These are phyloP conservation scores for Tenodera sinensis DNA, from an alignment of 2,888 invertebrate species.

Conservation along the genomic window DNA sequence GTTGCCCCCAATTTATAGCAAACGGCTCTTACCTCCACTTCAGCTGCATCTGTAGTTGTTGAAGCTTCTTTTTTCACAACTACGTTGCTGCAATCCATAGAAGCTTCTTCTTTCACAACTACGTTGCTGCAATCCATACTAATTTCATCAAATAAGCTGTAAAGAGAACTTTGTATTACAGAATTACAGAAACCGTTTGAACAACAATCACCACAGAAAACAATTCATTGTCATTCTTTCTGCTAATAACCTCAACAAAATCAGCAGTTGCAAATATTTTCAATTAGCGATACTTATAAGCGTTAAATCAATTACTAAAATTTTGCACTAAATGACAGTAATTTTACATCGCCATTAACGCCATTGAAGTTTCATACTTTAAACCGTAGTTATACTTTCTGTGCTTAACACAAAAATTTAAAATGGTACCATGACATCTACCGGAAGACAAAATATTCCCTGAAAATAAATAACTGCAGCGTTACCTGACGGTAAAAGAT, in stretches of 20 bases:
- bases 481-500: not conserved
- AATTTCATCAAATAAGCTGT: not conserved
- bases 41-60: not conserved
- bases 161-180: not conserved
- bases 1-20: no score
- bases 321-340: not conserved
- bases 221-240: not conserved
- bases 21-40: not conserved
- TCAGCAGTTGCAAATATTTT: not conserved
- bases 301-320: not conserved
- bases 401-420: not conserved
- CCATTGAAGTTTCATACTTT: constrained; percentile 16
- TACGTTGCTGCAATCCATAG: not conserved
- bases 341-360: constrained; percentile 28
- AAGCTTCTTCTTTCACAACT: constrained; percentile 25
- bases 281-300: not conserved
- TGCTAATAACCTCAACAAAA: not conserved
- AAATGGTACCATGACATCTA: not conserved
- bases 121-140: not conserved
- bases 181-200: not conserved
- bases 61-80: constrained; percentile 24
- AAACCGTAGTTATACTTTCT: no score
- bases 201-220: not conserved
- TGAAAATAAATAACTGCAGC: not conserved
- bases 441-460: not conserved